Percentiles rank a stretch among this genome's conserved stretches.
phyloP scores from a whole-genome alignment of 1,140 invertebrate species.

The Proales similis region DNA sequence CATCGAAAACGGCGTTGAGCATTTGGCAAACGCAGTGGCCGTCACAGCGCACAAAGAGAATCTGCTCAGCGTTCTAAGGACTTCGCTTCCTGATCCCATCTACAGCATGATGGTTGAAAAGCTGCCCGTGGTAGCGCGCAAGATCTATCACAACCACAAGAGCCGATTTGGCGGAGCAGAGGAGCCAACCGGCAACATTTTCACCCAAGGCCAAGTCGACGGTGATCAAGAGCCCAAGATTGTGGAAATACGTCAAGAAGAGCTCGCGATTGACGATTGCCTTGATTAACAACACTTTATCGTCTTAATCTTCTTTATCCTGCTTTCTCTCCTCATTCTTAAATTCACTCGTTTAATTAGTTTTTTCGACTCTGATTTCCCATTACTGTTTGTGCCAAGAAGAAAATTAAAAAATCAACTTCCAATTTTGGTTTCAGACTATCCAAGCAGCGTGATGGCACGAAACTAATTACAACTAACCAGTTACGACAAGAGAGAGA shows the following conservation, averaged over 20 bases:
- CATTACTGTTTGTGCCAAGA: too few species aligned
- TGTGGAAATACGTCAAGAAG: constrained; percentile 14
- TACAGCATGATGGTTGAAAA: constrained; percentile 24
- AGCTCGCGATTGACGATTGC: constrained; percentile 27
- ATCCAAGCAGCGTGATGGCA: too few species aligned
- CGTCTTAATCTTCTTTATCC: too few species aligned
- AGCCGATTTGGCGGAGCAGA: background rate
- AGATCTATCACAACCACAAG: constrained; percentile 25
- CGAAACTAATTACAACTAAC: too few species aligned
- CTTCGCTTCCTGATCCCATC: constrained; percentile 34
- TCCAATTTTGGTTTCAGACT: too few species aligned
- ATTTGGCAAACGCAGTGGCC: constrained; percentile 85
- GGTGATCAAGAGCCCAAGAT: constrained; percentile 30
- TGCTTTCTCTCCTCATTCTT: too few species aligned
- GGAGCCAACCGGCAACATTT: background rate
- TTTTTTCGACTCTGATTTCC: too few species aligned
- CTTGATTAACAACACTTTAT: too few species aligned
- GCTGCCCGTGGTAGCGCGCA: constrained; percentile 21
- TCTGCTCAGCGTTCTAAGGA: constrained; percentile 70
- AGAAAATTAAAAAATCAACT: too few species aligned
- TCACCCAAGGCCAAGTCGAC: background rate
- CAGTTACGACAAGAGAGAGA: too few species aligned
- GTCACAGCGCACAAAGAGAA: constrained; percentile 89
- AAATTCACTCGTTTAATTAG: too few species aligned
- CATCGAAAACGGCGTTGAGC: constrained; percentile 79